phyloP scores from a whole-genome alignment of 2,113 vertebrate genomes.

The Microcebus tavaratra region DNA sequence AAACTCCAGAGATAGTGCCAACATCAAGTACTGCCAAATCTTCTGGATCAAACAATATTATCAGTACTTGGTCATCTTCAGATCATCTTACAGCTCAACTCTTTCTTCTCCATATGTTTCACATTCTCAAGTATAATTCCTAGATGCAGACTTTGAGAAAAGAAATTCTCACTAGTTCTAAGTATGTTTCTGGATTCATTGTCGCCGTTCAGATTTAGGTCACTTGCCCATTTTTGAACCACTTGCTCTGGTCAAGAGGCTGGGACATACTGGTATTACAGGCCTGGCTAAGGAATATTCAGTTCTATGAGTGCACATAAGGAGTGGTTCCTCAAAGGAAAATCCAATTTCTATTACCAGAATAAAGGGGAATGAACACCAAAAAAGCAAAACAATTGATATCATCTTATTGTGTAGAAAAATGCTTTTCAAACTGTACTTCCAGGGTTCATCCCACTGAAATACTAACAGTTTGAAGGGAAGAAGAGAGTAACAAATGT shows the following conservation, averaged over 20 bases:
- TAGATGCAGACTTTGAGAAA: background rate
- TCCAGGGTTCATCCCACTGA: background rate
- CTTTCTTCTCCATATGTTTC: background rate
- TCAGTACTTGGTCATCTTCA: background rate
- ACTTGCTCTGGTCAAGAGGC: background rate
- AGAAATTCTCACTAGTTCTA: background rate
- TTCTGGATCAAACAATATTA: background rate
- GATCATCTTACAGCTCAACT: background rate
- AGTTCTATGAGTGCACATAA: background rate
- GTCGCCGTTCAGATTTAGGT: background rate
- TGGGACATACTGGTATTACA: background rate
- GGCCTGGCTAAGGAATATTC: background rate
- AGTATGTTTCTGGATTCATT: background rate
- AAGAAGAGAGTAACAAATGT: background rate
- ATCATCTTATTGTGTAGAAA: background rate
- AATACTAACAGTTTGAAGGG: background rate
- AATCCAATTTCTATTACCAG: background rate
- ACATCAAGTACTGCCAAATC: background rate
- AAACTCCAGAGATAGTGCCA: background rate
- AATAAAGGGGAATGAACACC: background rate
- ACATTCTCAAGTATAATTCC: background rate
- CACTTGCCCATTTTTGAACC: background rate
- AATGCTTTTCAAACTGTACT: background rate
- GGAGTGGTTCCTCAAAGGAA: background rate
- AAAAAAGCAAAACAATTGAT: background rate